Conservation (phyloP, 2,888 invertebrate species). For the Amorpha juglandis region DNA sequence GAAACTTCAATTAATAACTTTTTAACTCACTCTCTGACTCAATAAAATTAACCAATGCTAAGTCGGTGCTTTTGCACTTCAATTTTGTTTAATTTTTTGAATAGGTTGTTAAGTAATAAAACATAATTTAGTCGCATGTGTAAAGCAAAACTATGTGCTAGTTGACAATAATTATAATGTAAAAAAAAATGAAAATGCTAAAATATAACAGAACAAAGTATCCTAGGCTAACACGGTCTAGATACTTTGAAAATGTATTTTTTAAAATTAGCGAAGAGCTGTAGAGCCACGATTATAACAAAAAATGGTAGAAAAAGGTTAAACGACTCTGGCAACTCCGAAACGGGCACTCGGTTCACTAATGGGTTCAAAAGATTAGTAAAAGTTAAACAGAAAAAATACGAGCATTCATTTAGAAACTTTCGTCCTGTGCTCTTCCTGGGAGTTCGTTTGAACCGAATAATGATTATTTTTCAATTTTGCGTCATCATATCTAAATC, state of each 20-base stretch:
- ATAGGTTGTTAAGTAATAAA: no score
- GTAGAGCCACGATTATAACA: constrained; percentile 18
- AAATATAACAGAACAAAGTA: constrained; percentile 12
- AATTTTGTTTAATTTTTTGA: no score
- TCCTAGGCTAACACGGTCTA: constrained; percentile 13
- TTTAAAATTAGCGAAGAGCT: constrained; percentile 18
- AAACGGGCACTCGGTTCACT: constrained; percentile 17
- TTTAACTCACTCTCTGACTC: no score
- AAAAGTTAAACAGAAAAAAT: constrained; percentile 23
- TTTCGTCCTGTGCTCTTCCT: not conserved
- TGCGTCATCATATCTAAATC: not conserved
- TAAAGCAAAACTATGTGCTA: not conserved
- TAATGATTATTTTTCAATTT: not conserved
- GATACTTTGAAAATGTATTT: constrained; percentile 14
- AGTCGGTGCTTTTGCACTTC: no score
- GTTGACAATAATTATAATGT: not conserved
- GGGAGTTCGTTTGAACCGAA: not conserved
- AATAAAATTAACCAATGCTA: no score
- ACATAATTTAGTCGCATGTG: not conserved
- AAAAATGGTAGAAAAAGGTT: constrained; percentile 19
- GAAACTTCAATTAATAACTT: no score
- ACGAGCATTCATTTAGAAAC: constrained; percentile 22
- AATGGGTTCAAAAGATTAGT: constrained; percentile 24
- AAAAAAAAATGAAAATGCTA: not conserved
- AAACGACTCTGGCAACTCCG: constrained; percentile 11